Evolutionary conservation across 2,797 vertebrate genomes (phyloP).

Genomic region (Acanthopagrus latus): DNA sequence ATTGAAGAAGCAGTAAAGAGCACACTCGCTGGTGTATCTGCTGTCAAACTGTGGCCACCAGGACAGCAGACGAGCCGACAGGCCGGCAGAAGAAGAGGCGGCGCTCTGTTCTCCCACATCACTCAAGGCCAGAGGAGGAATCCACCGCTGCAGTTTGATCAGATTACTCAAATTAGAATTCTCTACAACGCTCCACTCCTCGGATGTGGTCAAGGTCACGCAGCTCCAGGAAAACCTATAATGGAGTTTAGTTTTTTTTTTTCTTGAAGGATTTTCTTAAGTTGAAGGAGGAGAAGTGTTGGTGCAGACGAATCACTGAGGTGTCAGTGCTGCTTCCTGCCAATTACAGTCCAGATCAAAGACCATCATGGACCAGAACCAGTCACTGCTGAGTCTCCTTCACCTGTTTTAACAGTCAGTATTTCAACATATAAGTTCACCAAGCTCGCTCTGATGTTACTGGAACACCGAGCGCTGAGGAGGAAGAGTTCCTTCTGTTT

Average conservation of each 20-base stretch:
- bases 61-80: slow-evolving; percentile 38
- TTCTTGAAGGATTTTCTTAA: slow-evolving; percentile 16
- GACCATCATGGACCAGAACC: too few species aligned
- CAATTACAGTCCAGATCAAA: slow-evolving; percentile 5
- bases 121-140: slow-evolving; percentile 21
- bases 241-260: not conserved
- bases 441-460: too few species aligned
- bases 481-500: too few species aligned
- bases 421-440: too few species aligned
- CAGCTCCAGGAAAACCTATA: slow-evolving; percentile 8
- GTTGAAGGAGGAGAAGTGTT: not conserved
- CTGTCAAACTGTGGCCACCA: slow-evolving; percentile 40
- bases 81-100: slow-evolving; percentile 35
- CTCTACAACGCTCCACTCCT: slow-evolving; percentile 4
- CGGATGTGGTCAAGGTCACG: slow-evolving; percentile 49
- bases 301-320: not conserved
- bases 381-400: too few species aligned
- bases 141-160: slow-evolving; percentile 25
- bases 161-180: slow-evolving; percentile 35
- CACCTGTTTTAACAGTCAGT: too few species aligned
- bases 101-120: slow-evolving; percentile 22
- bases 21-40: slow-evolving; percentile 11
- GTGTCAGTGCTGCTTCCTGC: not conserved
- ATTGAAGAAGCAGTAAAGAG: slow-evolving; percentile 35
- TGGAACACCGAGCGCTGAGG: too few species aligned